Base-by-base conservation (phyloP, 2,888 invertebrate genomes). In the Rhagophthalmus giganteus region DNA sequence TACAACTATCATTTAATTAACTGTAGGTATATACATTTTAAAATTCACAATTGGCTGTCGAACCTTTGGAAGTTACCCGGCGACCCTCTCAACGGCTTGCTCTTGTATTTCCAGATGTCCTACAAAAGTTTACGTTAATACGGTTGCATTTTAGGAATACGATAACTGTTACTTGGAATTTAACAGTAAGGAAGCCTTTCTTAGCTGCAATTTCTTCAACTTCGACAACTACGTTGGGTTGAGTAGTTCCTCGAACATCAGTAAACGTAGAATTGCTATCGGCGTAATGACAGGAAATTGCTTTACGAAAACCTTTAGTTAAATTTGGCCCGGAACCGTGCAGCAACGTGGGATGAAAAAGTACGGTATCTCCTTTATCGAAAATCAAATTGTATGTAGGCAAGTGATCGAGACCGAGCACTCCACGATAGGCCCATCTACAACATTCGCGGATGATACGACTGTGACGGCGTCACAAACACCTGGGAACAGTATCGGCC, bases 361-460 rank as follows among this genome's bases (percentile, higher is more conserved):
- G 87, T 7, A 90, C 86, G 0, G 92, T 92, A 70, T 94, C 94
- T 0, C 93, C 93, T 6, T 87, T 86, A 39, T 85, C 81, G 91
- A 93, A 93, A 58, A 83, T 81, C 7, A 93, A 76, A 61, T 86
- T 76, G 0, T 85, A 71, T 54, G 80, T 77, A 0, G 83, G 80
- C 6, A 74, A 47, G 1, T 67, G 41, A 2, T 74, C 74, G 28
- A 76, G 72, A 2, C 78, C 76, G 28, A 74, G 59, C 1, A 81
- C 74, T 1, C 88, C 89, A 71, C 88, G 86, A 71, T 88, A 91
- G 65, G 86, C 74, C 64, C n/a, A n/a, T n/a, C n/a, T n/a, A n/a
- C n/a, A n/a, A n/a, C n/a, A n/a, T n/a, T n/a, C n/a, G n/a, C n/a
- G n/a, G n/a, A n/a, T n/a, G n/a, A n/a, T n/a, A n/a, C n/a, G n/a